phyloP scores from a whole-genome alignment of 2,888 invertebrate species.

The Drosophila atripex region DNA sequence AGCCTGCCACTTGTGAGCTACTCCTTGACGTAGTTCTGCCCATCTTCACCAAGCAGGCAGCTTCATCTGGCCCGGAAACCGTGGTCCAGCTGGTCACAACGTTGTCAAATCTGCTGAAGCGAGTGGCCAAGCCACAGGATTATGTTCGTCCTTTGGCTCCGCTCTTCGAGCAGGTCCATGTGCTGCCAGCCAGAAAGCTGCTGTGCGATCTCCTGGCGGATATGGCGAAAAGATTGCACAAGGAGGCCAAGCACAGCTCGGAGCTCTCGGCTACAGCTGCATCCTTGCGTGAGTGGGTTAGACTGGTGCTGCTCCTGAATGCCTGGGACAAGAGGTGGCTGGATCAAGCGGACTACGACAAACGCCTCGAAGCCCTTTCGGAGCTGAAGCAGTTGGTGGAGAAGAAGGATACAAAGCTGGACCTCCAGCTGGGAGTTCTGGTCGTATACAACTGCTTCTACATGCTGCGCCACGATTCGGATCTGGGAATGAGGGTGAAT shows the following conservation, averaged over 20 bases:
- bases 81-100: conserved; percentile 89
- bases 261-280: conserved; percentile 44
- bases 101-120: conserved; percentile 89
- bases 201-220: conserved; percentile 87
- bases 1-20: conserved; percentile 88
- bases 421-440: conserved; percentile 88
- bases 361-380: conserved; percentile 91
- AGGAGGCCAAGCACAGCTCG: conserved; percentile 45
- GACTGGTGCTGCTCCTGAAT: conserved; percentile 89
- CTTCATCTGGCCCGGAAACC: conserved; percentile 87
- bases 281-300: conserved; percentile 84
- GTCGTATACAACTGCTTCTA: conserved; percentile 93
- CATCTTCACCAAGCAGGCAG: conserved; percentile 87
- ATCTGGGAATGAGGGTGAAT: conserved; percentile 92
- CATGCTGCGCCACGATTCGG: conserved; percentile 90
- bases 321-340: conserved; percentile 94
- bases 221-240: conserved; percentile 85
- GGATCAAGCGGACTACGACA: conserved; percentile 96
- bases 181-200: conserved; percentile 88
- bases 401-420: conserved; percentile 83
- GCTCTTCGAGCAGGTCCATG: conserved; percentile 88
- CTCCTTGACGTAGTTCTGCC: conserved; percentile 89
- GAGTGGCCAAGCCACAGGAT: conserved; percentile 87
- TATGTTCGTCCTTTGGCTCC: conserved; percentile 90
- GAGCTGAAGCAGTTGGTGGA: conserved; percentile 86